Base-by-base conservation (phyloP, 2,888 invertebrate genomes). In the Cataglyphis cursor region DNA sequence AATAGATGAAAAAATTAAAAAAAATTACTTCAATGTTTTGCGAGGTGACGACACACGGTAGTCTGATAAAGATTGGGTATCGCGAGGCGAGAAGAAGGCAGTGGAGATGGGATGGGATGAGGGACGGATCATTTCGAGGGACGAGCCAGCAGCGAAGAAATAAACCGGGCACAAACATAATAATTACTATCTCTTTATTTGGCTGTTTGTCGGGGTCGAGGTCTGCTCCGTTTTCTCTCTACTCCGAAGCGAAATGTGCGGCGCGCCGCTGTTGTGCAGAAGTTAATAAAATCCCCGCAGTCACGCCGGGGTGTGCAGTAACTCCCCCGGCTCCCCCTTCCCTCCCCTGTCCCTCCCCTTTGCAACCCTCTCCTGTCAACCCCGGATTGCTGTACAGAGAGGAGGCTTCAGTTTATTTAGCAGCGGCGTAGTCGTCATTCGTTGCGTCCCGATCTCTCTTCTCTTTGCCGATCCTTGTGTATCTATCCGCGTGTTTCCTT, bases 241-340 rank as follows among this genome's bases (percentile, higher is more conserved):
- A 64, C 24, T 84, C 10, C n/a, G 24, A 72, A 51, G 81, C 64
- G 88, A 85, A 89, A 91, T 88, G 88, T 88, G 90, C 84, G 86
- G 82, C 85, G 87, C 88, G 89, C 89, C 91, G 92, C 90, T 92
- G 92, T 91, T 90, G 91, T 93, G 93, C 93, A 95, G 94, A 94
- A 95, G 95, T 95, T 95, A 95, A 95, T 95, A 95, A 95, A 95
- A 95, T 95, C 94, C 94, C 92, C 90, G 92, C 92, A 93, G 91
- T 91, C 90, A 90, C 90, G 90, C 90, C 88, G 88, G 87, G 91
- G 87, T 85, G 91, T 88, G 91, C 91, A 86, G 86, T 87, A 86
- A 88, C 88, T 84, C 78, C 89, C 88, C 83, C 85, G 68, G 54
- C 84, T 24, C 24, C 83, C 75, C 85, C 83, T 85, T 84, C 87